These are phyloP conservation scores for Drosophila truncata DNA, from an alignment of 1,140 invertebrate species.

Conservation along the genomic window DNA sequence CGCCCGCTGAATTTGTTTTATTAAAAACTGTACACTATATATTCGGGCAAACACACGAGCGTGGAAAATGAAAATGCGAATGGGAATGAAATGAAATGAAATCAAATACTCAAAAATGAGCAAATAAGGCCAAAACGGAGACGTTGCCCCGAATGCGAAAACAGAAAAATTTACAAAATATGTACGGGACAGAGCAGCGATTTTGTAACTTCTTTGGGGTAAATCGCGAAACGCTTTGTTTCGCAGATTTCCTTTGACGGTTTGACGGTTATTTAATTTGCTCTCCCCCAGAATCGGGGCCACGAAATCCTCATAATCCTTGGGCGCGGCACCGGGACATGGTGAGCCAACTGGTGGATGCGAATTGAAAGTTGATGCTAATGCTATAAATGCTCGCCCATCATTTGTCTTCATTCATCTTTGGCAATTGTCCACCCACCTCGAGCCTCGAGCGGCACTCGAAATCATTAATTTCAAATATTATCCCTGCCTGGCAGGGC, in stretches of 20 bases:
- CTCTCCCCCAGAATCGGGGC: conserved; percentile 15
- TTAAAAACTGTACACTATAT: conserved; percentile 76
- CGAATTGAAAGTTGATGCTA: conserved; percentile 38
- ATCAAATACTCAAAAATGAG: conserved; percentile 80
- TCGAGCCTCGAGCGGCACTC: conserved; percentile 19
- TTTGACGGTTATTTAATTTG: conserved; percentile 57
- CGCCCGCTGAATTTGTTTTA: conserved; percentile 80
- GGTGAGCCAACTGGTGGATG: neutral
- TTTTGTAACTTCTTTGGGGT: conserved; percentile 46
- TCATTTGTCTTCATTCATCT: conserved; percentile 51
- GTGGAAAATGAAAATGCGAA: conserved; percentile 1
- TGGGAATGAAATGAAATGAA: conserved; percentile 64
- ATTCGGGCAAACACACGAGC: conserved; percentile 27
- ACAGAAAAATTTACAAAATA: conserved; percentile 40
- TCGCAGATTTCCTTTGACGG: conserved; percentile 50
- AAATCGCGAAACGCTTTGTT: conserved; percentile 43
- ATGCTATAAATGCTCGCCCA: conserved; percentile 39
- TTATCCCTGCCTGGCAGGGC: conserved; percentile 26
- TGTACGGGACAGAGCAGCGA: conserved; percentile 8
- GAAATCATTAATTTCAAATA: conserved; percentile 55
- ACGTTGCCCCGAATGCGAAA: conserved; percentile 9
- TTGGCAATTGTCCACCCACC: conserved; percentile 43
- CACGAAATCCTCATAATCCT: conserved; percentile 47
- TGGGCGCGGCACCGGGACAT: neutral
- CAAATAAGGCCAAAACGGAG: conserved; percentile 59